Evolutionary conservation across 2,888 invertebrate species (phyloP).

Genomic region (Sericinus montela): DNA sequence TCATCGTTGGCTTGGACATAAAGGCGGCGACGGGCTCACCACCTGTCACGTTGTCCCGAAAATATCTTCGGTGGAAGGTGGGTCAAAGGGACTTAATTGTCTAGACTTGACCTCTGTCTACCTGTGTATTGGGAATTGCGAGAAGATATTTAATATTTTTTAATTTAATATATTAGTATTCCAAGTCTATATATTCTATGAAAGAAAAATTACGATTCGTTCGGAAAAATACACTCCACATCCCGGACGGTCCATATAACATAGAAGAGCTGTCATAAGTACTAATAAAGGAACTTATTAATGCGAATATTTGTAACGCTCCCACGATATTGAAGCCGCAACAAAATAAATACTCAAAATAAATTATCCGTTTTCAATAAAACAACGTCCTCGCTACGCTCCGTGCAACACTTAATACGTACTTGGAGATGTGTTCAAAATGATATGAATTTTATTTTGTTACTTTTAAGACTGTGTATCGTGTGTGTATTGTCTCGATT

Average conservation of each 20-base stretch:
- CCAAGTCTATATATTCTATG: too few species aligned
- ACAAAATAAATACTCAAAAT: constrained; percentile 72
- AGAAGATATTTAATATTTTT: too few species aligned
- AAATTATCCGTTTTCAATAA: constrained; percentile 77
- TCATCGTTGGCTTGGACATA: too few species aligned
- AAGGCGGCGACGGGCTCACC: too few species aligned
- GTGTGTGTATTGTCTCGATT: neutral
- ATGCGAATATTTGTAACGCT: constrained; percentile 36
- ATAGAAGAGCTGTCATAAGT: constrained; percentile 21
- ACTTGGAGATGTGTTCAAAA: constrained; percentile 16
- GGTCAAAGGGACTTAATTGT: too few species aligned
- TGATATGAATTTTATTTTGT: constrained; percentile 34
- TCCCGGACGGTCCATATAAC: constrained; percentile 4
- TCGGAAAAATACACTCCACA: neutral
- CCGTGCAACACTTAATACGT: constrained; percentile 37
- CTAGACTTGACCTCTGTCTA: too few species aligned
- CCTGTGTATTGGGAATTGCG: too few species aligned
- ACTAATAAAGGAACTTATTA: constrained; percentile 38
- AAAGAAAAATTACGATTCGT: too few species aligned
- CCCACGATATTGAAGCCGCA: constrained; percentile 65
- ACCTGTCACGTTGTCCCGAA: too few species aligned
- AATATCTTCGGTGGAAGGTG: too few species aligned
- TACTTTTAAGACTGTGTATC: constrained; percentile 28
- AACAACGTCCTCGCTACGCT: constrained; percentile 61
- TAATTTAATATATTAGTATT: too few species aligned